Conservation (phyloP, 2,888 invertebrate species). For the Scelioninae gen. 2 region DNA sequence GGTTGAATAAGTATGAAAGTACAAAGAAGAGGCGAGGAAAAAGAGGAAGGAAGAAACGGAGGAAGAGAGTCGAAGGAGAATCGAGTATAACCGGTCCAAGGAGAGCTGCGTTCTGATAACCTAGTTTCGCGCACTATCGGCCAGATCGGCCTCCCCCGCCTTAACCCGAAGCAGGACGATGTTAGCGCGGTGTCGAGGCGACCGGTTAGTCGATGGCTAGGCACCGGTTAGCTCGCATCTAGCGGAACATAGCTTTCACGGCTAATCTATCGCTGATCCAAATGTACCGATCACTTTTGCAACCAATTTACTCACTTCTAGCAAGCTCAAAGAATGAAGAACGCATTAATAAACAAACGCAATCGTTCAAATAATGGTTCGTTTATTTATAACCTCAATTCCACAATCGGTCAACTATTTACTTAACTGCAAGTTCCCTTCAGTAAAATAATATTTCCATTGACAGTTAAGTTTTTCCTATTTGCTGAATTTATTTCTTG, state of each 20-base stretch:
- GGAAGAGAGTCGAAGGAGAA: conserved; percentile 62
- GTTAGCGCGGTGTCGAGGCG: conserved; percentile 60
- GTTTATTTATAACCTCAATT: too few species aligned
- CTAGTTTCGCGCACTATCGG: conserved; percentile 71
- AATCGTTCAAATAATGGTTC: too few species aligned
- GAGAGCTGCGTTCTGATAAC: conserved; percentile 73
- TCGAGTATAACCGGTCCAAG: conserved; percentile 71
- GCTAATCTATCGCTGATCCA: conserved; percentile 13
- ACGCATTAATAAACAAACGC: too few species aligned
- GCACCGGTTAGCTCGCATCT: conserved; percentile 60
- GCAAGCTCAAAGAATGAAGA: too few species aligned
- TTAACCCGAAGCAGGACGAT: conserved; percentile 65
- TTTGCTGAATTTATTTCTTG: too few species aligned
- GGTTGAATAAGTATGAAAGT: conserved; percentile 49
- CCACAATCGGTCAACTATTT: too few species aligned
- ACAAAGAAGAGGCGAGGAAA: conserved; percentile 52
- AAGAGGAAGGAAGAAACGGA: conserved; percentile 56
- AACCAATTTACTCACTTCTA: too few species aligned
- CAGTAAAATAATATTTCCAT: too few species aligned
- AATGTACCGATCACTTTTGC: not conserved
- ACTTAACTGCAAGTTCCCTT: too few species aligned
- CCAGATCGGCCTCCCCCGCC: conserved; percentile 67
- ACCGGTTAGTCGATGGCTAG: conserved; percentile 63
- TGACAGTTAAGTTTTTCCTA: too few species aligned
- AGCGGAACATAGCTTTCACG: conserved; percentile 53